phyloP scores from a whole-genome alignment of 2,888 invertebrate genomes.

The Lapara coniferarum region DNA sequence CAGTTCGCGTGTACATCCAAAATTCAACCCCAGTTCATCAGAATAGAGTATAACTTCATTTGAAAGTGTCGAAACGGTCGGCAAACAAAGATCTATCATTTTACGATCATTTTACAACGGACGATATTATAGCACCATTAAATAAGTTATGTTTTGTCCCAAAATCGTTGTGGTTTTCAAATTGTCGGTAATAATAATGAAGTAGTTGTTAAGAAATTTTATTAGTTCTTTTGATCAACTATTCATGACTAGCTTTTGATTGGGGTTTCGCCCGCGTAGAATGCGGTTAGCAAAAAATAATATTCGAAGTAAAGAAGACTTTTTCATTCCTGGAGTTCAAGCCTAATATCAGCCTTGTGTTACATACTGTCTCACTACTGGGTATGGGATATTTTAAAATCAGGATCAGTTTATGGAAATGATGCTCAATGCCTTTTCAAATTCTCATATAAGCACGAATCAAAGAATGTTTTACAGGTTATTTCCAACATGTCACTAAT shows the following conservation, averaged over 20 bases:
- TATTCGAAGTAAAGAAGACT: no score
- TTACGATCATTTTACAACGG: constrained; percentile 22
- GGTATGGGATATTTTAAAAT: no score
- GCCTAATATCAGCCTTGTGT: no score
- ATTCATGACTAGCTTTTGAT: background rate
- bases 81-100: constrained; percentile 9
- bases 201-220: background rate
- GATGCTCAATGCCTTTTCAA: no score
- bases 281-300: background rate
- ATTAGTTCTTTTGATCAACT: background rate
- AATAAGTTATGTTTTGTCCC: constrained; percentile 14
- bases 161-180: constrained; percentile 20
- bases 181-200: constrained; percentile 8
- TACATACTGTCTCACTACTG: no score
- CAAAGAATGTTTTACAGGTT: no score
- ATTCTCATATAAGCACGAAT: no score
- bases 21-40: background rate
- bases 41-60: background rate
- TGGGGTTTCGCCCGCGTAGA: background rate
- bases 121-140: constrained; percentile 13
- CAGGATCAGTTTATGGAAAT: no score
- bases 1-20: background rate
- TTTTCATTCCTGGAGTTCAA: no score
- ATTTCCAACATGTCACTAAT: no score
- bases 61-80: background rate